A percentile compares a stretch with the other conserved stretches of the same genome.
These are phyloP conservation scores for Micromussa lordhowensis DNA, from an alignment of 92 coral and sea anemone species.

Conservation along the genomic window DNA sequence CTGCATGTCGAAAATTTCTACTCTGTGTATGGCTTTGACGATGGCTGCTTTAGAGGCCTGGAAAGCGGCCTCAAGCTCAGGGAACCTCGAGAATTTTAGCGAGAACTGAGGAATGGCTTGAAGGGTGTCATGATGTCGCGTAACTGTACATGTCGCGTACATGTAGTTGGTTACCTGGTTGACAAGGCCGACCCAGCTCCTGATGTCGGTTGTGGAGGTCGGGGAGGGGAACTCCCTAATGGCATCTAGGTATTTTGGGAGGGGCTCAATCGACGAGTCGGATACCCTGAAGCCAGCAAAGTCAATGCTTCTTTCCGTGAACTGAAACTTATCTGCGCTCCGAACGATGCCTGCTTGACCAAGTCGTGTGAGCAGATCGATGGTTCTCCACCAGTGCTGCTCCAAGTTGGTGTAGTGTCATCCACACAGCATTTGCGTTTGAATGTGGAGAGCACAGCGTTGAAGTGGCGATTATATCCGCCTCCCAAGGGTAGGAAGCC, in stretches of 20 bases:
- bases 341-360: slow-evolving; percentile 81
- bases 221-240: slow-evolving; percentile 77
- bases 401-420: slow-evolving; percentile 33
- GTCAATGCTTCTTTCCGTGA: slow-evolving; percentile 44
- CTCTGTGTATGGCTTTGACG: slow-evolving; percentile 53
- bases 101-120: slow-evolving; percentile 14
- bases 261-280: slow-evolving; percentile 18
- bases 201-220: slow-evolving; percentile 57
- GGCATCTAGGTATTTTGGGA: too few relatives aligned
- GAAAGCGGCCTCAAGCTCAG: slow-evolving; percentile 47
- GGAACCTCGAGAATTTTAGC: slow-evolving; percentile 53
- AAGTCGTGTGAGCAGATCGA: slow-evolving; percentile 73
- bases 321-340: slow-evolving; percentile 7
- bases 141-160: slow-evolving; percentile 59
- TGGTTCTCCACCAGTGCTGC: slow-evolving; percentile 84
- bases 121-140: slow-evolving; percentile 54
- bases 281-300: slow-evolving; percentile 74
- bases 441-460: slow-evolving; percentile 31
- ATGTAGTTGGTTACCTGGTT: slow-evolving; percentile 69
- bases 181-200: slow-evolving; percentile 56
- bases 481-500: too few relatives aligned
- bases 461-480: too few relatives aligned
- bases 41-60: slow-evolving; percentile 46
- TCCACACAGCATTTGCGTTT: slow-evolving; percentile 76
- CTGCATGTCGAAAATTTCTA: slow-evolving; percentile 72